These are phyloP conservation scores for Alosa sapidissima DNA, from an alignment of 2,797 vertebrate genomes.

Conservation along the genomic window DNA sequence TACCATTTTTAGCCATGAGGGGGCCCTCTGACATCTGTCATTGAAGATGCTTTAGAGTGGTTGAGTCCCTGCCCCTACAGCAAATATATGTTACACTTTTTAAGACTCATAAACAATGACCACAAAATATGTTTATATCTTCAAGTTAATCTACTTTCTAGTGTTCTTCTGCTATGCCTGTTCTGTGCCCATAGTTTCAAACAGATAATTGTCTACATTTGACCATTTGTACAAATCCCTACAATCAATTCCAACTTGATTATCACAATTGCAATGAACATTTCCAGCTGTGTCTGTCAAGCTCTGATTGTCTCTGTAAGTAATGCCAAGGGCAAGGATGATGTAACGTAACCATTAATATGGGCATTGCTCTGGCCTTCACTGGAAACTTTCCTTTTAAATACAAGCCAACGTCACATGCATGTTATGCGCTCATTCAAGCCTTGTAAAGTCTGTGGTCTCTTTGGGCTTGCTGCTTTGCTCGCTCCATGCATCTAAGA, in stretches of 20 bases:
- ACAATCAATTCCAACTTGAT: not conserved
- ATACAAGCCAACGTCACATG: slow-evolving; percentile 34
- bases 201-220: not conserved
- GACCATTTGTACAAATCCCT: slow-evolving; percentile 3
- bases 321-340: not conserved
- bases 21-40: not conserved
- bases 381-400: slow-evolving; percentile 30
- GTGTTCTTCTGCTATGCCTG: not conserved
- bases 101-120: not conserved
- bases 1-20: not conserved
- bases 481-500: slow-evolving; percentile 11
- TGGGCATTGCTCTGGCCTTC: slow-evolving; percentile 27
- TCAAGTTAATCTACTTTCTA: not conserved
- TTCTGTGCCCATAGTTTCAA: not conserved
- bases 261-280: slow-evolving; percentile 12
- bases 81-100: not conserved
- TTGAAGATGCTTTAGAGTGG: not conserved
- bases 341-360: slow-evolving; percentile 27
- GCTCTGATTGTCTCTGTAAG: slow-evolving; percentile 1
- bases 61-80: not conserved
- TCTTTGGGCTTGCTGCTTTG: slow-evolving; percentile 14
- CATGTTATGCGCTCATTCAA: slow-evolving; percentile 40
- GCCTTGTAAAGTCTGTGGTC: slow-evolving; percentile 28
- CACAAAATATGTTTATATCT: not conserved
- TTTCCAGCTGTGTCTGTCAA: not conserved